Conservation (phyloP, 1,140 invertebrate species). For the Aphidius ervi region DNA sequence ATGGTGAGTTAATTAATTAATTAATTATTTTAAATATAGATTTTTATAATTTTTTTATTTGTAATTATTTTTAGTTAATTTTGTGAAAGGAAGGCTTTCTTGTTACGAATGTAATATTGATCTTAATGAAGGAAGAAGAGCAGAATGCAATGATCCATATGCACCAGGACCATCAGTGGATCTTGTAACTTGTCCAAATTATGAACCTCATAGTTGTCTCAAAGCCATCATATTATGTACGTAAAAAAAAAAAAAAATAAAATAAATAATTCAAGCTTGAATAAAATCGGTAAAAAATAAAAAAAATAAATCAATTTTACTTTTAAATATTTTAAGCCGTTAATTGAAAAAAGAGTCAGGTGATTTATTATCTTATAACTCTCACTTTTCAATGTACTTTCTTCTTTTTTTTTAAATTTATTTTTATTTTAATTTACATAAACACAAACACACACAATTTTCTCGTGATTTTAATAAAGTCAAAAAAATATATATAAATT, state of each 20-base stretch:
- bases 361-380: too few species aligned
- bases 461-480: too few species aligned
- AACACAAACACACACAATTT: too few species aligned
- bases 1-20: background rate
- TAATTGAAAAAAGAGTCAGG: too few species aligned
- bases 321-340: too few species aligned
- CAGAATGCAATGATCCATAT: conserved; percentile 44
- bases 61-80: conserved; percentile 19
- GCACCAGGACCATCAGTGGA: conserved; percentile 23
- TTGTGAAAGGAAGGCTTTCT: conserved; percentile 27
- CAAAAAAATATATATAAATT: background rate
- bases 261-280: background rate
- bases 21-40: background rate
- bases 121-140: conserved; percentile 27
- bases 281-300: background rate
- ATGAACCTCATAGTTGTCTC: conserved; percentile 36
- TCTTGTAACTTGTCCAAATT: conserved; percentile 33
- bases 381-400: too few species aligned
- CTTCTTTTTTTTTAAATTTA: too few species aligned
- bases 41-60: background rate
- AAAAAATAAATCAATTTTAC: background rate
- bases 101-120: conserved; percentile 43
- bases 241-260: conserved; percentile 23
- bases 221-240: conserved; percentile 39
- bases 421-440: too few species aligned